Evolutionary conservation across 2,797 vertebrate species (phyloP).

Genomic region (Potorous gilbertii): DNA sequence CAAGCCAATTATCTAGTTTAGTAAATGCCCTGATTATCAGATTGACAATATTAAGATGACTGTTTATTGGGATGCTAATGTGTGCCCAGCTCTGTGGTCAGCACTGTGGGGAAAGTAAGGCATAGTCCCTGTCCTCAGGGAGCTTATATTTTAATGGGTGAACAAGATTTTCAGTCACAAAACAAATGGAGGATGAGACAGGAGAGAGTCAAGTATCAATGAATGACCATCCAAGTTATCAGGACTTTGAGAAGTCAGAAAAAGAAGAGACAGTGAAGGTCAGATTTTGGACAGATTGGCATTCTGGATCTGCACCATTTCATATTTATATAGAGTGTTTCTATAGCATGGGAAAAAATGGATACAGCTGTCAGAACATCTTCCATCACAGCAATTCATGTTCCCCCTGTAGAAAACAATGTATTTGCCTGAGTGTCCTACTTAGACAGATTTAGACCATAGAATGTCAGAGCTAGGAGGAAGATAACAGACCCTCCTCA

Average conservation of each 20-base stretch:
- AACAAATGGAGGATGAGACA: background rate
- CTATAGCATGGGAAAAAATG: background rate
- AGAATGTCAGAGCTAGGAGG: background rate
- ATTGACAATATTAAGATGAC: background rate
- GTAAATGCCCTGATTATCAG: background rate
- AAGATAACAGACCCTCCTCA: background rate
- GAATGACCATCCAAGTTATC: background rate
- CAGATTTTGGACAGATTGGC: background rate
- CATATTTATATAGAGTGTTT: background rate
- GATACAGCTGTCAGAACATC: background rate
- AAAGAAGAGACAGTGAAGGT: background rate
- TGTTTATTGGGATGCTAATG: background rate
- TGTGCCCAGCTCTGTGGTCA: background rate
- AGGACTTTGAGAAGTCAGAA: background rate
- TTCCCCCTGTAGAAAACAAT: background rate
- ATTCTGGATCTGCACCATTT: background rate
- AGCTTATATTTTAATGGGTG: background rate
- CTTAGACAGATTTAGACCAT: background rate
- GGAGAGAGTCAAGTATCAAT: background rate
- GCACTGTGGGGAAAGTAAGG: background rate
- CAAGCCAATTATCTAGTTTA: background rate
- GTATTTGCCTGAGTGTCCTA: background rate
- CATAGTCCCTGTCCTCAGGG: background rate
- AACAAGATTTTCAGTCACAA: background rate
- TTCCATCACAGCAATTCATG: background rate